Percentiles rank a stretch among this genome's conserved stretches.
Conservation (phyloP, 1,140 invertebrate genomes). For the Lepidostoma basale region DNA sequence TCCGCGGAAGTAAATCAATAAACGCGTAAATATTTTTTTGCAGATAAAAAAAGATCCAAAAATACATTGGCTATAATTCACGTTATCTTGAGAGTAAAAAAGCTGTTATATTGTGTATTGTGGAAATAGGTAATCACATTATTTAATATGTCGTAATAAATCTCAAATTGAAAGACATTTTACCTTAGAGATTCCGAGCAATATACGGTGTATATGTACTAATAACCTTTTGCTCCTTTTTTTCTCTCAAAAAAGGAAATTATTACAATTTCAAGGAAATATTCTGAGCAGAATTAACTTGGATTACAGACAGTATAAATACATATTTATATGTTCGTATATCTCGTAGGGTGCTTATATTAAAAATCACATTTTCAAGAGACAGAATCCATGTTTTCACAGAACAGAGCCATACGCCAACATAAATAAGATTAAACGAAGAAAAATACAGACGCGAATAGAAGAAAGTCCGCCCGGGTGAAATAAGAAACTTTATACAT, state of each 20-base stretch:
- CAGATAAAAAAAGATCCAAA: background rate
- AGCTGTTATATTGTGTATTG: too few relatives aligned
- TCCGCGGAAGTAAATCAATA: background rate
- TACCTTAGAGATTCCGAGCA: too few relatives aligned
- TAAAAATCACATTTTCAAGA: conserved; percentile 33
- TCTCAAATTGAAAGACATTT: too few relatives aligned
- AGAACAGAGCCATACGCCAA: conserved; percentile 43
- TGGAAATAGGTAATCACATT: too few relatives aligned
- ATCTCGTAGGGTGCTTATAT: conserved; percentile 10
- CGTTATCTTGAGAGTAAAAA: too few relatives aligned
- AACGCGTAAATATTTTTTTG: background rate
- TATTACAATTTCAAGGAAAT: background rate
- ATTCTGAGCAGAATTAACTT: background rate
- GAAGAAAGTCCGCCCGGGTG: conserved; percentile 42
- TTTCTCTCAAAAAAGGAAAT: background rate
- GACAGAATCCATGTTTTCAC: conserved; percentile 32
- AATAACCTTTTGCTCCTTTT: too few relatives aligned
- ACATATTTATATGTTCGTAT: background rate
- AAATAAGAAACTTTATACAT: conserved; percentile 47
- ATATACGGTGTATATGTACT: too few relatives aligned
- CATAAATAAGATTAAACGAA: conserved; percentile 48
- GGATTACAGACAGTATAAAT: background rate
- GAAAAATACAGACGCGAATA: conserved; percentile 45
- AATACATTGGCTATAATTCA: background rate
- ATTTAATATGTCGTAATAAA: too few relatives aligned